Evolutionary conservation across 2,113 vertebrate genomes (phyloP).

Genomic region (Rhynchopsitta pachyrhyncha): DNA sequence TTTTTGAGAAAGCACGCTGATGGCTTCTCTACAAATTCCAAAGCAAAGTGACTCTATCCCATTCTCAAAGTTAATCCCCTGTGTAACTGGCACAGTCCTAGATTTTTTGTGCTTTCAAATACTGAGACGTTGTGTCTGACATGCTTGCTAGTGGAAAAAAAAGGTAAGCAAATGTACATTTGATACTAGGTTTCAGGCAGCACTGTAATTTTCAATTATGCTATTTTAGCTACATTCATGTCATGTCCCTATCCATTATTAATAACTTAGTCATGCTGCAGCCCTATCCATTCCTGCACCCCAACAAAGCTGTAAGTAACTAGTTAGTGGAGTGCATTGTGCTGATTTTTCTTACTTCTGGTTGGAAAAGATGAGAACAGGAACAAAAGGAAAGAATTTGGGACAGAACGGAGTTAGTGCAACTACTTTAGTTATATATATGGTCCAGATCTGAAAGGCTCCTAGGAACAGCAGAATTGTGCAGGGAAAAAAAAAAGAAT

Average conservation of each 20-base stretch:
- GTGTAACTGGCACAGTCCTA: background rate
- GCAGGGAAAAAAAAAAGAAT: background rate
- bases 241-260: background rate
- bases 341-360: background rate
- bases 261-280: background rate
- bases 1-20: slow-evolving; percentile 7
- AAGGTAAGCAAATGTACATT: background rate
- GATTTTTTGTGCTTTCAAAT: slow-evolving; percentile 11
- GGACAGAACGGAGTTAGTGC: background rate
- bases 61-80: background rate
- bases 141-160: background rate
- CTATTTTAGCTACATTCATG: background rate
- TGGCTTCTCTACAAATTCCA: background rate
- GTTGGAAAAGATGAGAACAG: background rate
- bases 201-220: background rate
- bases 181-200: background rate
- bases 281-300: background rate
- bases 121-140: background rate
- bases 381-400: background rate
- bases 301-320: background rate
- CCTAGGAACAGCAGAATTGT: background rate
- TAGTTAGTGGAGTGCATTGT: background rate
- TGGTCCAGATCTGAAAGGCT: background rate
- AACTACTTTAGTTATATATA: background rate
- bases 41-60: background rate